Percentiles rank a stretch among this genome's conserved stretches.
phyloP scores from a whole-genome alignment of 2,888 invertebrate genomes.

The Seira ritae region DNA sequence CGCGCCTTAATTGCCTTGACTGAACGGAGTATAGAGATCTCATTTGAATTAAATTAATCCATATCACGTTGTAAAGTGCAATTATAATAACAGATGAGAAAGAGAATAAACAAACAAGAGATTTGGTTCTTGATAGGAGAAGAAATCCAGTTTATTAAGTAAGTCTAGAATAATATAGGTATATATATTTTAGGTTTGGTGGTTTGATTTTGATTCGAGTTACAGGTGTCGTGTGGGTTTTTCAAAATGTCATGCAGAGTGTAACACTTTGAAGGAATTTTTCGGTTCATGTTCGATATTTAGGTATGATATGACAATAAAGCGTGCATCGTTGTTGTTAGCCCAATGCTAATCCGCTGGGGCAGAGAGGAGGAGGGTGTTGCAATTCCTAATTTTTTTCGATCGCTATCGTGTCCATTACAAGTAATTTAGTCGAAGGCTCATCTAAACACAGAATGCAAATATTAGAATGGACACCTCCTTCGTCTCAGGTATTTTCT shows the following conservation, averaged over 20 bases:
- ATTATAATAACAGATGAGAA: neutral
- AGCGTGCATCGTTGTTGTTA: too few relatives aligned
- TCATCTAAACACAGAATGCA: too few relatives aligned
- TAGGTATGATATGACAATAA: too few relatives aligned
- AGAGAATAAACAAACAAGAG: neutral
- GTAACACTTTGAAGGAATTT: too few relatives aligned
- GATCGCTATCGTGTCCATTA: neutral
- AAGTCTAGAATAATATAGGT: too few relatives aligned
- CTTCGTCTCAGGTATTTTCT: too few relatives aligned
- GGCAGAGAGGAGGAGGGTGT: neutral
- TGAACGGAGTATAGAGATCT: neutral
- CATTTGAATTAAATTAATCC: conserved; percentile 6
- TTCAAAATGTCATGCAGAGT: too few relatives aligned
- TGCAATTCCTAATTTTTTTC: neutral
- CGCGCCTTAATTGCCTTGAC: neutral
- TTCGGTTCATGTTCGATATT: too few relatives aligned
- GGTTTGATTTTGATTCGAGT: neutral
- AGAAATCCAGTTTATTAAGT: conserved; percentile 3
- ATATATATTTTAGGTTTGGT: neutral
- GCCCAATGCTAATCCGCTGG: too few relatives aligned
- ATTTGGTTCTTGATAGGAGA: neutral
- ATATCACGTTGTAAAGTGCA: neutral
- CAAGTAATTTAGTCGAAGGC: neutral
- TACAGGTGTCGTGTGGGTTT: conserved; percentile 6
- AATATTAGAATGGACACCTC: too few relatives aligned